Evolutionary conservation across 2,797 vertebrate species (phyloP).

Genomic region (Triplophysa bombifrons): DNA sequence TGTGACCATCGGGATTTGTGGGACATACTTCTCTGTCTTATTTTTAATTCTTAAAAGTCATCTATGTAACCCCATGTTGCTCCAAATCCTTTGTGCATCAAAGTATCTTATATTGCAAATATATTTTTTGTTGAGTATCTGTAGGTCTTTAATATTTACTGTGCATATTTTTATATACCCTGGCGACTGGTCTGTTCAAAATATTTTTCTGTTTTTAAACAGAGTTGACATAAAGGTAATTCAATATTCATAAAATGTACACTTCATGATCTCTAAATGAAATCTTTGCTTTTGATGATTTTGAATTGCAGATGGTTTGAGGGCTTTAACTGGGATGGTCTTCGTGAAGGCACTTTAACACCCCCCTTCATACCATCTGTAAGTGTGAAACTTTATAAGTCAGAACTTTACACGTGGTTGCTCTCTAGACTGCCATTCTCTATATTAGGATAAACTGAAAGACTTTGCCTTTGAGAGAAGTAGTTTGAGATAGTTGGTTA

Average conservation of each 20-base stretch:
- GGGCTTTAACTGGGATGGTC: slow-evolving; percentile 99
- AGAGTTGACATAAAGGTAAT: neutral
- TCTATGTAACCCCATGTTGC: neutral
- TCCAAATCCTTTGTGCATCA: neutral
- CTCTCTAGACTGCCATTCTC: neutral
- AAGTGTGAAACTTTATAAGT: slow-evolving; percentile 68
- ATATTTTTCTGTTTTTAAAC: neutral
- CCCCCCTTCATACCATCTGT: slow-evolving; percentile 97
- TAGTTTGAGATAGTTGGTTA: neutral
- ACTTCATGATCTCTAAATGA: no score
- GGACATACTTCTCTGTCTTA: neutral
- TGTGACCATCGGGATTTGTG: neutral
- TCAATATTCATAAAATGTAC: no score
- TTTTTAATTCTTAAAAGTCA: neutral
- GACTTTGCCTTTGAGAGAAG: neutral
- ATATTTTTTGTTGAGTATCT: neutral
- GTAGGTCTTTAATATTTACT: neutral
- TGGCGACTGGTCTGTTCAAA: neutral
- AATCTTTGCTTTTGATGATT: neutral
- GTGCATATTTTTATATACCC: no score
- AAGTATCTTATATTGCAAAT: no score
- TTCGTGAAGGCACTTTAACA: slow-evolving; percentile 94
- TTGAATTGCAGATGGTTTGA: slow-evolving; percentile 90
- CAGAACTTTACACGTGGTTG: neutral
- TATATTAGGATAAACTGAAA: neutral